Base-by-base conservation (phyloP, 1,140 invertebrate species). In the Orchesella cincta region DNA sequence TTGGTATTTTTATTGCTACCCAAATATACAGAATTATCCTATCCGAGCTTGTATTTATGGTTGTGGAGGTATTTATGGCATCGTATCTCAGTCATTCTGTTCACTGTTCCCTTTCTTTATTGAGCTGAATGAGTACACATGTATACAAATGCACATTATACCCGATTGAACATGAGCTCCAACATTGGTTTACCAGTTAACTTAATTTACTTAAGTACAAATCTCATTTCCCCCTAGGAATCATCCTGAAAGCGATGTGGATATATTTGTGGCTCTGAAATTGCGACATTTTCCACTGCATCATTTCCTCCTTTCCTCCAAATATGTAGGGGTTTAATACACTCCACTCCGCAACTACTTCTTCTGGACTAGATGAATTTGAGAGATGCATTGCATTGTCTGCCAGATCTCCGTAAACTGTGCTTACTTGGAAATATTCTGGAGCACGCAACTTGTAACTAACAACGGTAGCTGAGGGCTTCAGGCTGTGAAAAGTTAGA, bases 191-290 rank as follows among this genome's bases (percentile, higher is more conserved):
- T 57, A 57, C 52, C 52, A 67, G 62, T 67, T 67, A 67, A 67
- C 62, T 67, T 67, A 67, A 67, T 67, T 67, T 67, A 67, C 28
- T 67, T 67, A 67, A 67, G 62, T 67, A 67, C 62, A 67, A 67
- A 67, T 67, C 62, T 33, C 62, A 67, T 67, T 67, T 67, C 62
- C 62, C 62, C 62, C 33, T 67, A 67, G 62, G 62, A 67, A 67
- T 67, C 23, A 29, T 33, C 29, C 23, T 33, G 29, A 5, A 67
- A 8, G 33, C 14, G 52, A n/a, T 3, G 3, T 57, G 52, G 8
- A 8, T 57, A 3, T 57, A 14, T 57, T n/a, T 57, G 52, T 26
- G 14, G 14, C 2, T 33, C 62, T 67, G 62, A 67, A 67, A 67
- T 67, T 67, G 62, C 62, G 62, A 67, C 62, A 67, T 67, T 67